These are phyloP conservation scores for Machimus rusticus DNA, from an alignment of 2,888 invertebrate species.

Conservation along the genomic window DNA sequence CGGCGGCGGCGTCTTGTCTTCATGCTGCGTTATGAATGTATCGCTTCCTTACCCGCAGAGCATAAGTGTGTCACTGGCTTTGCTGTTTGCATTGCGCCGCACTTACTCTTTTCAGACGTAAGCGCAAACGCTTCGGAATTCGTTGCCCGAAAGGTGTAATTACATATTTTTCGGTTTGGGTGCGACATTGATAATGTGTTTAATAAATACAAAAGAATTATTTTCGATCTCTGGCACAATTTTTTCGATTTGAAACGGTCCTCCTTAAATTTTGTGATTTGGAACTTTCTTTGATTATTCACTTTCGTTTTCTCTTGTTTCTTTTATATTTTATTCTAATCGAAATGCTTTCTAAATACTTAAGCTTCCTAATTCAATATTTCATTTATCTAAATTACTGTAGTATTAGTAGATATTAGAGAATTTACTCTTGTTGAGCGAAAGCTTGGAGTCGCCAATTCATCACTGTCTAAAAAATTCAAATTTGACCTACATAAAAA, in stretches of 20 bases:
- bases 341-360: not conserved
- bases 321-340: not conserved
- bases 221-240: not conserved
- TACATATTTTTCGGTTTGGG: not conserved
- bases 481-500: too few relatives aligned
- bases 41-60: not conserved
- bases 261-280: not conserved
- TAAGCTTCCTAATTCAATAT: not conserved
- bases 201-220: not conserved
- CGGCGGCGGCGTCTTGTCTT: not conserved
- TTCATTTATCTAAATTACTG: too few relatives aligned
- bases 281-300: not conserved
- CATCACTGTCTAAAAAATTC: too few relatives aligned
- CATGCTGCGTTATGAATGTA: slow-evolving; percentile 8
- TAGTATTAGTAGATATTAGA: too few relatives aligned
- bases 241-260: not conserved
- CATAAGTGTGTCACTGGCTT: slow-evolving; percentile 3
- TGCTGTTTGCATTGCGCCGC: not conserved
- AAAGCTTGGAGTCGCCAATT: too few relatives aligned
- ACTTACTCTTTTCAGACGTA: not conserved
- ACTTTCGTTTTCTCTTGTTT: not conserved
- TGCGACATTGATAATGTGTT: not conserved
- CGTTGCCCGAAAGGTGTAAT: not conserved
- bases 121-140: not conserved
- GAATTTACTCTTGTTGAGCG: too few relatives aligned